A percentile compares a stretch with the other conserved stretches of the same genome.
These are phyloP conservation scores for Tachystola acroxantha DNA, from an alignment of 2,888 invertebrate genomes.

Conservation along the genomic window DNA sequence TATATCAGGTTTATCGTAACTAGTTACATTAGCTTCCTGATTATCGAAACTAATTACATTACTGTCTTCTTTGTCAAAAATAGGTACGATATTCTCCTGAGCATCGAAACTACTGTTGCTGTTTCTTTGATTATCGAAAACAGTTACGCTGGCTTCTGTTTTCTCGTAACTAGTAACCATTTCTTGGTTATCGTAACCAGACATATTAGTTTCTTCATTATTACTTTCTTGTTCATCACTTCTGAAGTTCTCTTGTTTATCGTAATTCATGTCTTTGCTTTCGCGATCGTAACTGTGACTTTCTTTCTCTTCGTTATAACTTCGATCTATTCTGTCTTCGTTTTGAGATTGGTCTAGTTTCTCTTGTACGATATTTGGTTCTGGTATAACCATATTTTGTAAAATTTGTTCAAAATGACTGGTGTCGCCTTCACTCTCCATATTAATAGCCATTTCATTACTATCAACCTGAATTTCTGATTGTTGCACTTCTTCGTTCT, in stretches of 20 bases:
- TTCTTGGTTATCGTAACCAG: neutral
- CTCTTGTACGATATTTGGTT: neutral
- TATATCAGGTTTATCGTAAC: neutral
- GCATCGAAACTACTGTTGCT: neutral
- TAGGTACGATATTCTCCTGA: neutral
- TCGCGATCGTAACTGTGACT: neutral
- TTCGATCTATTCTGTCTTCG: neutral
- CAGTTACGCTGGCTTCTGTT: neutral
- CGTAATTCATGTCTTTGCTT: neutral
- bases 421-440: slow-evolving; percentile 10
- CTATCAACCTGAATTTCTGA: slow-evolving; percentile 7
- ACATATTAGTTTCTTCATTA: neutral
- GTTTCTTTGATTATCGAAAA: neutral
- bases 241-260: neutral
- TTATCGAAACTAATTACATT: neutral
- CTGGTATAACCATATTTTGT: slow-evolving; percentile 4
- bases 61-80: neutral
- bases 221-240: too few species aligned
- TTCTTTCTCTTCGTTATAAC: neutral
- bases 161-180: neutral
- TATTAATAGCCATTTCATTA: slow-evolving; percentile 7
- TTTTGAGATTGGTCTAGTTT: neutral
- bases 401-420: slow-evolving; percentile 21
- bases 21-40: neutral
- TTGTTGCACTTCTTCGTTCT: slow-evolving; percentile 10